Conservation (phyloP, 2,888 invertebrate species). For the Acleris laterana region DNA sequence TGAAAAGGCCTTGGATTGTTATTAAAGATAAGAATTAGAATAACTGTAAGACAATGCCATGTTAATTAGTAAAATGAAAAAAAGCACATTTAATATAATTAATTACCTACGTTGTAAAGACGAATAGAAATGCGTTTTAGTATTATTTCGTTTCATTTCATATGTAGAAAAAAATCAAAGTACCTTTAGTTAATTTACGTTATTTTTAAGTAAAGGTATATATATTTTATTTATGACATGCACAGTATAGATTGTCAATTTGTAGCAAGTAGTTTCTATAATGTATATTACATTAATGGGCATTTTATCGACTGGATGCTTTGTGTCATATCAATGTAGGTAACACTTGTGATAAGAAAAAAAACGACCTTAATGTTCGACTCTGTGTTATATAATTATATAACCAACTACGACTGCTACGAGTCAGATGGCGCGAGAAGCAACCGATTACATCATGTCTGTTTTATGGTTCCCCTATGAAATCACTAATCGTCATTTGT, state of each 20-base stretch:
- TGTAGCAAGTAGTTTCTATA: slow-evolving; percentile 45
- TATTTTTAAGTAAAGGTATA: slow-evolving; percentile 25
- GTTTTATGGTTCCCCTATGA: no score
- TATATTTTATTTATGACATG: slow-evolving; percentile 38
- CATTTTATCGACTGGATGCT: slow-evolving; percentile 40
- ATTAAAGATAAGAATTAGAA: slow-evolving; percentile 49
- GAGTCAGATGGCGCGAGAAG: not conserved
- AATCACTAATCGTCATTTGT: no score
- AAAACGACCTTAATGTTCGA: not conserved
- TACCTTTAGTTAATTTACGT: slow-evolving; percentile 40
- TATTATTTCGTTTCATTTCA: slow-evolving; percentile 74
- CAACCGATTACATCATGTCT: not conserved
- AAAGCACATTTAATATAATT: slow-evolving; percentile 49
- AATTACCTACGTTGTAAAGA: slow-evolving; percentile 46
- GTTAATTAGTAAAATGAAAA: slow-evolving; percentile 56
- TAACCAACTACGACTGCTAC: not conserved
- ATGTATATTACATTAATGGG: slow-evolving; percentile 23
- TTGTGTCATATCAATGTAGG: slow-evolving; percentile 43
- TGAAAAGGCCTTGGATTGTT: slow-evolving; percentile 67
- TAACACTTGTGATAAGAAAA: slow-evolving; percentile 48
- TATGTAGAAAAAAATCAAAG: slow-evolving; percentile 41
- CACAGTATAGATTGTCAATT: slow-evolving; percentile 53
- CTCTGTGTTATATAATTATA: not conserved
- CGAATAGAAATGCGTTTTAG: slow-evolving; percentile 79
- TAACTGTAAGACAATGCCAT: slow-evolving; percentile 63